Evolutionary conservation across 2,888 invertebrate genomes (phyloP).

Genomic region (Dasysyrphus tricinctus): DNA sequence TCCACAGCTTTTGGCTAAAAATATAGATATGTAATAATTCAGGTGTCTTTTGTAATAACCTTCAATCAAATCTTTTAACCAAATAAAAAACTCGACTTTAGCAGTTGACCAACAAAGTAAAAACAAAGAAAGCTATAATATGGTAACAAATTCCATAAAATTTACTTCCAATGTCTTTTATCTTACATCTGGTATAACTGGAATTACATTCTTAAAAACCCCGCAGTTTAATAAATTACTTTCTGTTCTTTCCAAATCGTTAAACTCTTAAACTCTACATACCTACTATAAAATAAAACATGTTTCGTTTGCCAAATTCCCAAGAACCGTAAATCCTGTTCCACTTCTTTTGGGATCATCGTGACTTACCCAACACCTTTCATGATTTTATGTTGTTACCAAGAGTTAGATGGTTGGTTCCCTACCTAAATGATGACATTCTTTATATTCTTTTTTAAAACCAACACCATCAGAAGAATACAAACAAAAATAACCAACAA

Average conservation of each 20-base stretch:
- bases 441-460: slow-evolving; percentile 13
- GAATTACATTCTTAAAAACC: slow-evolving; percentile 7
- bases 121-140: neutral
- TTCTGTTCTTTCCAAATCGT: slow-evolving; percentile 29
- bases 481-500: neutral
- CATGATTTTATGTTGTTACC: slow-evolving; percentile 31
- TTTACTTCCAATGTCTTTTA: neutral
- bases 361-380: slow-evolving; percentile 54
- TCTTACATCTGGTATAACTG: neutral
- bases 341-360: slow-evolving; percentile 42
- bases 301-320: slow-evolving; percentile 39
- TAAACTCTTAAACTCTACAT: neutral
- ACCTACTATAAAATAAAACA: neutral
- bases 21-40: too few species aligned
- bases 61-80: neutral
- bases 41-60: neutral
- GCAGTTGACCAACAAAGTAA: neutral
- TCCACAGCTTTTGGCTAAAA: too few species aligned
- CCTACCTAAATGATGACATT: slow-evolving; percentile 40
- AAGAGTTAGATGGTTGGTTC: slow-evolving; percentile 34
- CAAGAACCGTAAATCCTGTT: slow-evolving; percentile 59
- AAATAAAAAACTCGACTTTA: neutral
- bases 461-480: neutral
- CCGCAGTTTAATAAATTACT: slow-evolving; percentile 24
- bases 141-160: neutral